Evolutionary conservation across 2,888 invertebrate species (phyloP), one percentile per base, ranked within the genome.

Genomic region (Encarsia formosa): DNA sequence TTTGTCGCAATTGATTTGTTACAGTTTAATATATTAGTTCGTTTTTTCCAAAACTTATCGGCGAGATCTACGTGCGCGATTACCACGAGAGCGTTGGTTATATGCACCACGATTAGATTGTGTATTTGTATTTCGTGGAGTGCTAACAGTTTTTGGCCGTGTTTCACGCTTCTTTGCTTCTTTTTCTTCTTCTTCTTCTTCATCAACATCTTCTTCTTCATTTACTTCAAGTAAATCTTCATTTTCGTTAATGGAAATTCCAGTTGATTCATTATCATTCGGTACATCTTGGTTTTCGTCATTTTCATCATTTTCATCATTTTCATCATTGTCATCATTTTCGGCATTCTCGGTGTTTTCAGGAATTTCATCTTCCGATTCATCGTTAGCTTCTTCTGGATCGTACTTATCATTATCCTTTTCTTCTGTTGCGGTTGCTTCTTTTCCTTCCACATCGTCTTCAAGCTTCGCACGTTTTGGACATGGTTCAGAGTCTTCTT

Each of bases 61-160:
- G 32, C 73, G 66, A 19, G 70, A 72, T 62, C 73, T 65, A 49
- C 73, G 63, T 3, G 69, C 71, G 34, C 73, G 67, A 8, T 60
- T 58, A 29, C 71, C 65, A 18, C 67, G 66, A 37, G 69, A 18
- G 62, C 67, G 65, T 67, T 68, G 54, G 65, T 61, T 55, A n/a
- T n/a, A n/a, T 65, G 65, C 8, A 66, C 65, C 5, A 59, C 62
- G 13, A 42, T 51, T 50, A 15, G 22, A 23, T 13, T 22, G 34
- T 8, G n/a, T 34, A n/a, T 38, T 34, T 8, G 16, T 42, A 32
- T 23, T 46, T 49, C 39, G 41, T 22, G 35, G 37, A 15, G 46
- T 37, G 34, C 44, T 34, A 9, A 15, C 5, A 5, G 34, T n/a
- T n/a, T n/a, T n/a, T 15, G 22, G 37, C 24, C 20, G 47, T 26